These are phyloP conservation scores for Dascyllus trimaculatus DNA, from an alignment of 2,113 vertebrate species.

Conservation along the genomic window DNA sequence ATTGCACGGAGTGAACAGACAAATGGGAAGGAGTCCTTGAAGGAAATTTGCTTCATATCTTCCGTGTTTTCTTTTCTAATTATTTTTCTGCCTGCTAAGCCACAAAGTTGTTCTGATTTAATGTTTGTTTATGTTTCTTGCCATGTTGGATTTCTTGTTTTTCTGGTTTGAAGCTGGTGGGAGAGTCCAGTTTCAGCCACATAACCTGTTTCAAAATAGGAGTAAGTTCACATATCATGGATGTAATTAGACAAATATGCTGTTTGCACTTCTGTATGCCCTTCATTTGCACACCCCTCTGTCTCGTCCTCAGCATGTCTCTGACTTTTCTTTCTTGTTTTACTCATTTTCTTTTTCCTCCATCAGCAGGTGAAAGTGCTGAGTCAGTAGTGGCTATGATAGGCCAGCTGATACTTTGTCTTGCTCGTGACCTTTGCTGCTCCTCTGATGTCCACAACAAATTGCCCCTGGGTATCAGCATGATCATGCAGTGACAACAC, in stretches of 20 bases:
- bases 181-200: too few relatives aligned
- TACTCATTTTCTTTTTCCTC: neutral
- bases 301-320: neutral
- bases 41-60: conserved; percentile 1
- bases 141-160: neutral
- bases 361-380: conserved; percentile 58
- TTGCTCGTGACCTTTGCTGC: conserved; percentile 69
- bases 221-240: too few relatives aligned
- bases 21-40: conserved; percentile 8
- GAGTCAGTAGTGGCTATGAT: conserved; percentile 62
- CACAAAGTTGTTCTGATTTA: neutral
- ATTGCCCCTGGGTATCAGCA: conserved; percentile 65
- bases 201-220: too few relatives aligned
- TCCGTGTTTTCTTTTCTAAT: conserved; percentile 10
- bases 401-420: conserved; percentile 61
- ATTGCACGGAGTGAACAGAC: conserved; percentile 39
- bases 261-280: neutral
- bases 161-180: too few relatives aligned
- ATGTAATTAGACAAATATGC: too few relatives aligned
- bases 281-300: neutral
- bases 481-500: conserved; percentile 66
- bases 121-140: neutral
- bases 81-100: neutral
- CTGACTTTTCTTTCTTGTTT: neutral
- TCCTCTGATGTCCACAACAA: conserved; percentile 75